Percentiles rank a stretch among this genome's conserved stretches.
These are phyloP conservation scores for Dicerorhinus sumatrensis DNA, from an alignment of 2,113 vertebrate species.

Conservation along the genomic window DNA sequence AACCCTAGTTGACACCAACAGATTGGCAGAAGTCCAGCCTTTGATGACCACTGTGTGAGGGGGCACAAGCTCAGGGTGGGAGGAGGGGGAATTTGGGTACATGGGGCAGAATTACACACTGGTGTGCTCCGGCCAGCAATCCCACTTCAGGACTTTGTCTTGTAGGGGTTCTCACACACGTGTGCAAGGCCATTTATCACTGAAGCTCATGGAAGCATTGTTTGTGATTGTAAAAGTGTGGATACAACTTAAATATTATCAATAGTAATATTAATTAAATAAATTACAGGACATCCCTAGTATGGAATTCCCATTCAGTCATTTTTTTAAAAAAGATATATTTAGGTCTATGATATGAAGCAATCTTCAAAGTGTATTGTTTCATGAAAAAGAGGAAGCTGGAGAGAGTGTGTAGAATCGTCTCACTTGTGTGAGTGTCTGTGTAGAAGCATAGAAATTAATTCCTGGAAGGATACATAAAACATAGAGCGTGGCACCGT, in stretches of 20 bases:
- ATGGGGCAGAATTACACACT: neutral
- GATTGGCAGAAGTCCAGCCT: neutral
- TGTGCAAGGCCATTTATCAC: neutral
- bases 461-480: neutral
- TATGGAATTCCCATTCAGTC: neutral
- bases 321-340: neutral
- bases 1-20: neutral
- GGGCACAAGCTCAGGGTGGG: neutral
- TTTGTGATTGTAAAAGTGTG: neutral
- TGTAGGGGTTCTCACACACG: too few species aligned
- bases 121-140: neutral
- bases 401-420: neutral
- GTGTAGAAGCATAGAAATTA: neutral
- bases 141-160: neutral
- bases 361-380: neutral
- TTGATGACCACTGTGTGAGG: rapidly evolving
- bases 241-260: neutral
- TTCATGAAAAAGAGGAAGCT: neutral
- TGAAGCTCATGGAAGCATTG: neutral
- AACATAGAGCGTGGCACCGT: neutral
- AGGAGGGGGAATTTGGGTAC: neutral
- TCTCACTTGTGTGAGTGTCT: neutral
- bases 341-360: neutral
- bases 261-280: neutral
- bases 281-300: neutral